Evolutionary conservation across 2,888 invertebrate genomes (phyloP).

Genomic region (Habroteleia sp.): DNA sequence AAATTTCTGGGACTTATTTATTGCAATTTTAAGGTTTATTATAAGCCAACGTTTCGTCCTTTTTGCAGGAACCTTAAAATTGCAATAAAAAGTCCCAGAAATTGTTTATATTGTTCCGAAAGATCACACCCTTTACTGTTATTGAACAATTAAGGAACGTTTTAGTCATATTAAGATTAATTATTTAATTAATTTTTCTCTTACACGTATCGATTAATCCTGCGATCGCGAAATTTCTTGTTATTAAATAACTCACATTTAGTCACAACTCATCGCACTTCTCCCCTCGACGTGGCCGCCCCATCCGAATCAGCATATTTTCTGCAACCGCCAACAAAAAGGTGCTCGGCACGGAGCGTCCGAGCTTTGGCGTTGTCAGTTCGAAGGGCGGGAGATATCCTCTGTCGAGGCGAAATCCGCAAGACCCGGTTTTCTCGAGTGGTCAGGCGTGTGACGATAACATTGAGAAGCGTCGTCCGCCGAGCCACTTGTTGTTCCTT

Average conservation of each 20-base stretch:
- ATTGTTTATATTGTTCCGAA: too few species aligned
- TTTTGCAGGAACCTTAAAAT: too few species aligned
- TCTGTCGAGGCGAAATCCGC: constrained; percentile 43
- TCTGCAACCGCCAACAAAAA: constrained; percentile 52
- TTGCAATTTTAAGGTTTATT: too few species aligned
- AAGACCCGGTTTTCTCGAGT: constrained; percentile 62
- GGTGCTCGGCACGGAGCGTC: constrained; percentile 22
- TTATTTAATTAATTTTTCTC: too few species aligned
- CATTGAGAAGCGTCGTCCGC: constrained; percentile 55
- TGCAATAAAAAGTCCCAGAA: too few species aligned
- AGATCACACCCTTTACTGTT: too few species aligned
- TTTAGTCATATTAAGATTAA: too few species aligned
- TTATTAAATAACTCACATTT: constrained; percentile 45
- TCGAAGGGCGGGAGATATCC: constrained; percentile 48
- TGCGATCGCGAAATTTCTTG: constrained; percentile 19
- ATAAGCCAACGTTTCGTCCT: too few species aligned
- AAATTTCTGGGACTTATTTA: too few species aligned
- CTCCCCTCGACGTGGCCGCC: constrained; percentile 24
- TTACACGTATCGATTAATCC: constrained; percentile 24
- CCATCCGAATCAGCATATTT: constrained; percentile 50
- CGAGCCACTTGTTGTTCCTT: constrained; percentile 74
- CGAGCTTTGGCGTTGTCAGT: constrained; percentile 38
- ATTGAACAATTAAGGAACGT: too few species aligned
- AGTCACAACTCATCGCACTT: constrained; percentile 50
- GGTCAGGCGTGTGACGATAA: constrained; percentile 63